These are phyloP conservation scores for Muscicapa comitata DNA, from an alignment of 2,797 vertebrate species.

Conservation along the genomic window DNA sequence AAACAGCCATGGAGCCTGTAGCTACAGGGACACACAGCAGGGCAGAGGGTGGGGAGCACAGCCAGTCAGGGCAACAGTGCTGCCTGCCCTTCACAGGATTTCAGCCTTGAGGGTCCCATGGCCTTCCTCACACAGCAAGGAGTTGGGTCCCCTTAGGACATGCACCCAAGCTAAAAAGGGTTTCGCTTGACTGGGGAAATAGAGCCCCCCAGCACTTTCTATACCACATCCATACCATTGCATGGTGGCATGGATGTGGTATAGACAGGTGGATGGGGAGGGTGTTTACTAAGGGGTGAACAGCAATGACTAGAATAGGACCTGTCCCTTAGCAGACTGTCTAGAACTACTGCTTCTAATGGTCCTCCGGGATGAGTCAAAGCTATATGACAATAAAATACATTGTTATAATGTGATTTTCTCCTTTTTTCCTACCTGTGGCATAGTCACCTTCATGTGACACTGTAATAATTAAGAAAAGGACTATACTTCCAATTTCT, in stretches of 20 bases:
- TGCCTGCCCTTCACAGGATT: rapidly evolving
- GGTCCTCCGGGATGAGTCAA: not conserved
- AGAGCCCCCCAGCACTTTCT: not conserved
- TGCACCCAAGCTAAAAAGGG: not conserved
- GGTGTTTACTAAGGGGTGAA: not conserved
- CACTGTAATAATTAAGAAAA: not conserved
- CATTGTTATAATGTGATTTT: not conserved
- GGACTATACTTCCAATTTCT: not conserved
- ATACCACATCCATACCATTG: not conserved
- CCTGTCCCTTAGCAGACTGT: not conserved
- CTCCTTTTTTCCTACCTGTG: not conserved
- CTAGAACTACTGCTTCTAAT: not conserved
- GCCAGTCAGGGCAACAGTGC: rapidly evolving
- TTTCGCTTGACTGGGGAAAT: not conserved
- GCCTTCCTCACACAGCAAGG: rapidly evolving
- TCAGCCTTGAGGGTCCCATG: rapidly evolving
- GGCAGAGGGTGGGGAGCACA: rapidly evolving
- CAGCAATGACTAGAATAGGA: not conserved
- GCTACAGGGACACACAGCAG: not conserved
- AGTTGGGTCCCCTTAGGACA: not conserved
- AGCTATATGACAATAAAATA: not conserved
- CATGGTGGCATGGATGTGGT: too few relatives aligned
- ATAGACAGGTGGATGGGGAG: not conserved
- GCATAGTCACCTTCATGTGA: not conserved
- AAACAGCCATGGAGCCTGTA: rapidly evolving